A percentile compares a stretch with the other conserved stretches of the same genome.
phyloP scores from a whole-genome alignment of 2,888 invertebrate species.

The Athripsodes cinereus region DNA sequence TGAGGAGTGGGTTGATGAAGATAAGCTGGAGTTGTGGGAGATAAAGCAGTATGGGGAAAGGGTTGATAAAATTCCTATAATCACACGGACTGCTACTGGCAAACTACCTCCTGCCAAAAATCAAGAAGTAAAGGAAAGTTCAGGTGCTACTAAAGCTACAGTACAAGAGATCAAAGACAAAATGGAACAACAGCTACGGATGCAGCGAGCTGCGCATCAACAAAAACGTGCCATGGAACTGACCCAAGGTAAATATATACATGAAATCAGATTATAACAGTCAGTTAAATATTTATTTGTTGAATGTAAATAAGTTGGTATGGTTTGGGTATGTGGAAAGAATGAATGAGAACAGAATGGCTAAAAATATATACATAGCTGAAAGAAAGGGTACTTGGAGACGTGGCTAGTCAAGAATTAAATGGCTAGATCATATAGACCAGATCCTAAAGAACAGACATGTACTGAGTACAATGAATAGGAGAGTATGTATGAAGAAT shows the following conservation, averaged over 20 bases:
- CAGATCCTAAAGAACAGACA: no score
- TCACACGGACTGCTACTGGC: conserved; percentile 77
- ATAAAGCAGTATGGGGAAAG: conserved; percentile 85
- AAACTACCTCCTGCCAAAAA: conserved; percentile 51
- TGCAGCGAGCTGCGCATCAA: conserved; percentile 84
- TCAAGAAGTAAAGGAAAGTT: conserved; percentile 30
- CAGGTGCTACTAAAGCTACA: conserved; percentile 44
- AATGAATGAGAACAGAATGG: no score
- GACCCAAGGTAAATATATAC: conserved; percentile 47
- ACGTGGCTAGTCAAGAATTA: no score
- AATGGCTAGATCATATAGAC: no score
- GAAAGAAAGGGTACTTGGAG: no score
- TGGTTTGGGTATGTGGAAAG: no score
- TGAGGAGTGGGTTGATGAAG: conserved; percentile 96
- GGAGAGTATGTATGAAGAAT: no score
- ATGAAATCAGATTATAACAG: background rate
- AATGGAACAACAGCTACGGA: conserved; percentile 83
- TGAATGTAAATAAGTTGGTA: background rate
- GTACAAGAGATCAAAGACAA: conserved; percentile 80
- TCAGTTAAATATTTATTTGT: background rate
- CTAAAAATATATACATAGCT: no score
- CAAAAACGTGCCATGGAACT: conserved; percentile 74
- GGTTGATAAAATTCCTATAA: conserved; percentile 64
- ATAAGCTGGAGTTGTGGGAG: conserved; percentile 93
- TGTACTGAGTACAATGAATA: no score